Evolutionary conservation across 2,113 vertebrate genomes (phyloP).

Genomic region (Thunnus maccoyii): DNA sequence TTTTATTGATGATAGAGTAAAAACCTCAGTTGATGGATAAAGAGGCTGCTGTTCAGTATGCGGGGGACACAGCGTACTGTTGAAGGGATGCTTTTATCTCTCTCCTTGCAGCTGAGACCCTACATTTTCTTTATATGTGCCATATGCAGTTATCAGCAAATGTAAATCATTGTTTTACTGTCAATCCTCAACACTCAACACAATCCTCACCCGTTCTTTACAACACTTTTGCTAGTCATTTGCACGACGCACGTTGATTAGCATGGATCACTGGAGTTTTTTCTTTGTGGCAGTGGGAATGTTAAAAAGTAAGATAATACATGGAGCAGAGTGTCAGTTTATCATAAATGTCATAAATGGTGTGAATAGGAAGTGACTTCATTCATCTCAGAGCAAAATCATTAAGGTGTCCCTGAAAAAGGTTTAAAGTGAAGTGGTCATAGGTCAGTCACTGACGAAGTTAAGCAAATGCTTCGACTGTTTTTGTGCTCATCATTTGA

Average conservation of each 20-base stretch:
- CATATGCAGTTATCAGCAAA: conserved; percentile 52
- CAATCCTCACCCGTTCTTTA: neutral
- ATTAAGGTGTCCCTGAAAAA: too few relatives aligned
- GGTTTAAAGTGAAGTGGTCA: too few relatives aligned
- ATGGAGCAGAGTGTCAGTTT: neutral
- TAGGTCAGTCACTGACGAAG: too few relatives aligned
- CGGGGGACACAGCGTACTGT: conserved; percentile 35
- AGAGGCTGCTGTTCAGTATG: conserved; percentile 70
- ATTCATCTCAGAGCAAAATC: neutral
- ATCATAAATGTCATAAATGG: neutral
- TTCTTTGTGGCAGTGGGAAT: neutral
- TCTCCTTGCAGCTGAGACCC: conserved; percentile 44
- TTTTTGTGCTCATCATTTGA: too few relatives aligned
- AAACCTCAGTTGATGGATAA: conserved; percentile 63
- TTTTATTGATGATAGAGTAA: conserved; percentile 69
- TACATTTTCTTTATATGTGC: conserved; percentile 58
- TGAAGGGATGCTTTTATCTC: conserved; percentile 71
- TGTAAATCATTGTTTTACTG: conserved; percentile 64
- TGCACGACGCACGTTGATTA: conserved; percentile 10
- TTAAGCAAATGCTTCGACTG: too few relatives aligned
- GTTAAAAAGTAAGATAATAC: conserved; percentile 10
- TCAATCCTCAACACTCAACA: conserved; percentile 36
- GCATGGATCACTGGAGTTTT: neutral
- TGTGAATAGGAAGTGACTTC: neutral
- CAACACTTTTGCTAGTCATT: conserved; percentile 13